phyloP scores from a whole-genome alignment of 2,888 invertebrate genomes.

The Nemotelus pantherinus region DNA sequence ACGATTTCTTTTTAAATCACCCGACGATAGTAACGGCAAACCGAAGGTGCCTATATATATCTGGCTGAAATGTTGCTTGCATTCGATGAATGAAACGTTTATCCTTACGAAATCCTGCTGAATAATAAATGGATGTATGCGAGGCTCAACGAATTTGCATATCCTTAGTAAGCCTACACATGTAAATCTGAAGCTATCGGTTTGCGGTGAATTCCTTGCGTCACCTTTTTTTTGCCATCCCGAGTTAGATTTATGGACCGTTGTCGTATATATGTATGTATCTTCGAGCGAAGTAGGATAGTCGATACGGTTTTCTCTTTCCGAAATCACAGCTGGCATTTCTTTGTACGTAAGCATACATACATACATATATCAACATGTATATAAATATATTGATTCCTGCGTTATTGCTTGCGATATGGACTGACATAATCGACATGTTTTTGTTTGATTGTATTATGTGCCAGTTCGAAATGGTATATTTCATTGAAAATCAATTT shows the following conservation, averaged over 20 bases:
- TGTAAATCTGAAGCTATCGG: constrained; percentile 33
- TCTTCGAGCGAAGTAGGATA: not conserved
- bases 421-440: constrained; percentile 41
- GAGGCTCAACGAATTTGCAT: constrained; percentile 39
- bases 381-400: not conserved
- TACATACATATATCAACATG: no score
- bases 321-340: not conserved
- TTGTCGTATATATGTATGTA: not conserved
- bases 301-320: not conserved
- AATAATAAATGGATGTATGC: constrained; percentile 41
- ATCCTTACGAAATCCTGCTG: constrained; percentile 38
- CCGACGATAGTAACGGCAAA: no score
- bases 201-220: not conserved
- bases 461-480: constrained; percentile 34
- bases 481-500: constrained; percentile 42
- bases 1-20: no score
- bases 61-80: constrained; percentile 30
- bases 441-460: constrained; percentile 39
- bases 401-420: not conserved
- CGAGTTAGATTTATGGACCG: constrained; percentile 5
- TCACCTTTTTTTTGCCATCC: constrained; percentile 1
- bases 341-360: no score
- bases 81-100: constrained; percentile 37
- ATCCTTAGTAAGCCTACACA: constrained; percentile 36
- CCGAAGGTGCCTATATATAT: not conserved